Percentiles rank a stretch among this genome's conserved stretches.
Evolutionary conservation across 1,140 invertebrate genomes (phyloP).

Genomic region (Brachystomella parvula): DNA sequence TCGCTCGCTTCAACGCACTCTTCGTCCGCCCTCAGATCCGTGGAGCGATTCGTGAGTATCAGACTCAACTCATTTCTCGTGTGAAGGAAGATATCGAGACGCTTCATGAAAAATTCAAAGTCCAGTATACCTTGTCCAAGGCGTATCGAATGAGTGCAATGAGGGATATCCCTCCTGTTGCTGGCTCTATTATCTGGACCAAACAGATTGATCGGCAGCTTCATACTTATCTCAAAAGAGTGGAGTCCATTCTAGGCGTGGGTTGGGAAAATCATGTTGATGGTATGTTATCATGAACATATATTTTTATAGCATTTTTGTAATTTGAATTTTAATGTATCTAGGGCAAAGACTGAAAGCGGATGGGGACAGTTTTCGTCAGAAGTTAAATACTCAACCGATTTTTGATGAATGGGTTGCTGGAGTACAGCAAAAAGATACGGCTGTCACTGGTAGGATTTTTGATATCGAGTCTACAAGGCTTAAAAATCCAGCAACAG

Average conservation of each 20-base stretch:
- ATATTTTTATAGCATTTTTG: not conserved
- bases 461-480: conserved; percentile 82
- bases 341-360: conserved; percentile 96
- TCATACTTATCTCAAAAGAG: conserved; percentile 89
- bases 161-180: conserved; percentile 88
- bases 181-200: conserved; percentile 97
- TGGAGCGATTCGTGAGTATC: conserved; percentile 97
- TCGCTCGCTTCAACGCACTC: conserved; percentile 93
- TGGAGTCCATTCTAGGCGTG: conserved; percentile 95
- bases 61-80: conserved; percentile 95
- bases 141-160: conserved; percentile 81
- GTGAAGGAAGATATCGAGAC: conserved; percentile 99
- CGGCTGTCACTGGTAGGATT: conserved; percentile 86
- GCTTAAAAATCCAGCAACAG: conserved; percentile 63
- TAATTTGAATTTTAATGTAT: conserved; percentile 44
- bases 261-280: conserved; percentile 99
- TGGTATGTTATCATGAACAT: conserved; percentile 43
- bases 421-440: conserved; percentile 87
- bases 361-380: conserved; percentile 93
- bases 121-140: conserved; percentile 88
- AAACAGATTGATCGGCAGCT: conserved; percentile 96
- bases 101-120: conserved; percentile 96
- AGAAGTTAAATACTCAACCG: conserved; percentile 90
- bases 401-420: conserved; percentile 97
- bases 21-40: conserved; percentile 97